Evolutionary conservation across 2,113 vertebrate genomes (phyloP).

Genomic region (Ctenodactylus gundi): DNA sequence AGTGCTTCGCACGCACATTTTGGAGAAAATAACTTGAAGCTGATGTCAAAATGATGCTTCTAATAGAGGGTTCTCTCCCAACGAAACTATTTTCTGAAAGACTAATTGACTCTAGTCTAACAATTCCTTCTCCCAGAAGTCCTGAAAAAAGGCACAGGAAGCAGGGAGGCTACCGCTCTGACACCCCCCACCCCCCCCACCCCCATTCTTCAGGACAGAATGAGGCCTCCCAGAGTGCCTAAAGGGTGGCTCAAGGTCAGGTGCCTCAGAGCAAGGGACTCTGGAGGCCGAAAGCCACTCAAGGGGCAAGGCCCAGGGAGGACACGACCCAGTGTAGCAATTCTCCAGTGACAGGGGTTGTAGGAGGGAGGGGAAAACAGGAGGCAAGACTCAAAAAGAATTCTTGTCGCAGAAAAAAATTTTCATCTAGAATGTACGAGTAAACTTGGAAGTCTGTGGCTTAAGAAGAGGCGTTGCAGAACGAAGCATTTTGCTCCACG

Average conservation of each 20-base stretch:
- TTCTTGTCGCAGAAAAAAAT: conserved; percentile 26
- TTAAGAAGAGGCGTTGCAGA: conserved; percentile 5
- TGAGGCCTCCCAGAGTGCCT: conserved; percentile 19
- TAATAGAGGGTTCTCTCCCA: conserved; percentile 48
- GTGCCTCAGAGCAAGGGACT: conserved; percentile 53
- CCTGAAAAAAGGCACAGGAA: conserved; percentile 40
- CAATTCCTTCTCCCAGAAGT: conserved; percentile 18
- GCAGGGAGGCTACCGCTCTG: conserved; percentile 29
- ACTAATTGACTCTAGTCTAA: conserved; percentile 36
- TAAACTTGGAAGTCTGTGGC: neutral
- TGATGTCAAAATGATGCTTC: conserved; percentile 49
- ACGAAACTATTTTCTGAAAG: conserved; percentile 51
- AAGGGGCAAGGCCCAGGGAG: neutral
- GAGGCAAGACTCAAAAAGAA: neutral
- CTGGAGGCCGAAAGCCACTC: conserved; percentile 27
- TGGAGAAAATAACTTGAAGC: conserved; percentile 54
- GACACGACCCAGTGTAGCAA: neutral
- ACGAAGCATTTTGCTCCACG: neutral
- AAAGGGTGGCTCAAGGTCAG: conserved; percentile 38
- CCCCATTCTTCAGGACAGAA: conserved; percentile 19
- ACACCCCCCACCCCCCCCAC: too few relatives aligned
- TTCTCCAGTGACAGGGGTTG: neutral
- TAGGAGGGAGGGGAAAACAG: too few relatives aligned
- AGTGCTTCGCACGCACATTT: neutral
- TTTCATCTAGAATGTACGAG: neutral